A percentile compares a stretch with the other conserved stretches of the same genome.
phyloP scores from a whole-genome alignment of 2,797 vertebrate genomes.

The Gymnodraco acuticeps region DNA sequence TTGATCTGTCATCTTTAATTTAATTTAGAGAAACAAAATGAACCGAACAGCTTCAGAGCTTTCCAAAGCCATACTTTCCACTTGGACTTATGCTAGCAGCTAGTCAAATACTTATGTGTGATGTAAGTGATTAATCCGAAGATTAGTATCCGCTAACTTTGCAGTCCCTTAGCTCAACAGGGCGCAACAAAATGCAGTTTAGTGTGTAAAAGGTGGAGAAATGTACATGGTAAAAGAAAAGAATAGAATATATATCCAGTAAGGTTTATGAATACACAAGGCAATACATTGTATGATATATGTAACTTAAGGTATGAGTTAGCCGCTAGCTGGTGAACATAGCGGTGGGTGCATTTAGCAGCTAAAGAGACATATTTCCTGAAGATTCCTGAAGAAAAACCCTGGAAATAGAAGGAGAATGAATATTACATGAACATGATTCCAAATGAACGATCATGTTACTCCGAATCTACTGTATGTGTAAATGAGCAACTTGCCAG shows the following conservation, averaged over 20 bases:
- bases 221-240: too few species aligned
- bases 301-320: too few species aligned
- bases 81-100: background rate
- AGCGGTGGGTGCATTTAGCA: background rate
- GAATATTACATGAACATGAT: background rate
- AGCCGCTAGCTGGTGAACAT: background rate
- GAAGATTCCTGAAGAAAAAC: too few species aligned
- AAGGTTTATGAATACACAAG: background rate
- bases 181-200: background rate
- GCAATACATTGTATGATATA: background rate
- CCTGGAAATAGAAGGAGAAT: background rate
- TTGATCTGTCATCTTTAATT: constrained; percentile 1
- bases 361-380: background rate
- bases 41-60: background rate
- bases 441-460: background rate
- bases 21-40: background rate
- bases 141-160: background rate
- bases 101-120: background rate
- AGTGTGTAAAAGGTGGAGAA: background rate
- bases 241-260: background rate
- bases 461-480: too few species aligned
- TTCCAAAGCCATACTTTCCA: background rate
- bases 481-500: too few species aligned
- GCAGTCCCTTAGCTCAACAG: background rate
- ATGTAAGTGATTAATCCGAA: background rate